phyloP scores from a whole-genome alignment of 2,888 invertebrate species.

The Oscheius sp. region DNA sequence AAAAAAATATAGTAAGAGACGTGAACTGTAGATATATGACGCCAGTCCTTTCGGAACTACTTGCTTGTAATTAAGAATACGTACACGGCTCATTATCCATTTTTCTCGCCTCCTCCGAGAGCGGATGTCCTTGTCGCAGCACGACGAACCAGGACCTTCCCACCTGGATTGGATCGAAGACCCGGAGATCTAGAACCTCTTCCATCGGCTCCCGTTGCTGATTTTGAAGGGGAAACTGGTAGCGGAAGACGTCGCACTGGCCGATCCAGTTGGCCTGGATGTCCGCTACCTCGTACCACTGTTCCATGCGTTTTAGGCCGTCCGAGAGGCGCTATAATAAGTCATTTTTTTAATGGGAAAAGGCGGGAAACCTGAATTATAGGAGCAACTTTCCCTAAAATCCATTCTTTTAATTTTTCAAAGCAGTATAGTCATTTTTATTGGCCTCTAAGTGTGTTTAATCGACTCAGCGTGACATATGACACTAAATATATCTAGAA shows the following conservation, averaged over 20 bases:
- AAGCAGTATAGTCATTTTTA: too few relatives aligned
- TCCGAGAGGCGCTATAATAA: constrained; percentile 58
- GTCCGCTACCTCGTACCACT: constrained; percentile 70
- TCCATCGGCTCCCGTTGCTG: constrained; percentile 37
- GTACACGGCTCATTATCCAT: constrained; percentile 42
- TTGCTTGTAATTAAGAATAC: background rate
- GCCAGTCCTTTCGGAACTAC: too few relatives aligned
- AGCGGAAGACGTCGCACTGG: constrained; percentile 69
- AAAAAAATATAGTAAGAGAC: background rate
- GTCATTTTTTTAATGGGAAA: background rate
- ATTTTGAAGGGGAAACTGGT: constrained; percentile 61
- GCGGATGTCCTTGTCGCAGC: constrained; percentile 56
- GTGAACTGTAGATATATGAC: background rate
- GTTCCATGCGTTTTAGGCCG: constrained; percentile 58
- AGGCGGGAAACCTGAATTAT: background rate
- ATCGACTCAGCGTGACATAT: background rate
- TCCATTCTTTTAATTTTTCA: too few relatives aligned
- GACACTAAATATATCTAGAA: too few relatives aligned
- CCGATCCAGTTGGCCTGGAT: constrained; percentile 75
- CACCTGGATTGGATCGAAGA: constrained; percentile 57
- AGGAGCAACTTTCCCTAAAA: too few relatives aligned
- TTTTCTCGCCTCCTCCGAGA: constrained; percentile 45
- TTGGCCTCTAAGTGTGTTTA: too few relatives aligned
- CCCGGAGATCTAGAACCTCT: constrained; percentile 63
- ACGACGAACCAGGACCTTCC: constrained; percentile 61